Conservation (phyloP, 2,888 invertebrate species). For the Hanleya hanleyi region DNA sequence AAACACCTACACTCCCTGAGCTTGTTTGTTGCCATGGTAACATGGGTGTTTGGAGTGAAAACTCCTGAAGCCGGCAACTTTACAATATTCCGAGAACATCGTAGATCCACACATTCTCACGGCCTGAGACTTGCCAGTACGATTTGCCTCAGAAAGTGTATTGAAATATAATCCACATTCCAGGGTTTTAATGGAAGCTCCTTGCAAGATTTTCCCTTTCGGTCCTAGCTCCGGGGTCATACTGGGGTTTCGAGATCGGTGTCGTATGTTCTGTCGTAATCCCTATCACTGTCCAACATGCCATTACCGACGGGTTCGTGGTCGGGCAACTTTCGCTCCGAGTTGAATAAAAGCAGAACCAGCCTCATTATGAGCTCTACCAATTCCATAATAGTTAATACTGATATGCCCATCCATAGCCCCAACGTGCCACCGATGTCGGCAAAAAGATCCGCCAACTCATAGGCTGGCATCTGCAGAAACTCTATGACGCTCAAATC, state of each 20-base stretch:
- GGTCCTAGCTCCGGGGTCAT: no score
- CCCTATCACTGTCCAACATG: slow-evolving; percentile 31
- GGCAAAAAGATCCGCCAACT: slow-evolving; percentile 62
- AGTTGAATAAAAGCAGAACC: slow-evolving; percentile 52
- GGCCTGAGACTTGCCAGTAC: no score
- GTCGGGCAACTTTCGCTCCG: slow-evolving; percentile 50
- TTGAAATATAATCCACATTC: no score
- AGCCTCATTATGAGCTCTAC: slow-evolving; percentile 60
- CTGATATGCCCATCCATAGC: slow-evolving; percentile 68
- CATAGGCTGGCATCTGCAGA: slow-evolving; percentile 62
- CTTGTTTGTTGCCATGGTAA: no score
- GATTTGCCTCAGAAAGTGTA: no score
- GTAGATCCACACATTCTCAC: no score
- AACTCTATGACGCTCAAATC: slow-evolving; percentile 66
- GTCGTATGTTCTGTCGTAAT: slow-evolving; percentile 21
- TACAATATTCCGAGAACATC: no score
- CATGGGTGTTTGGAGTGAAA: no score
- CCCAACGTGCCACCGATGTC: slow-evolving; percentile 69
- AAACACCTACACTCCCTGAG: no score
- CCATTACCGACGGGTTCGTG: slow-evolving; percentile 39
- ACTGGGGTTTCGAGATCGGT: slow-evolving; percentile 11
- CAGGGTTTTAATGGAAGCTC: no score
- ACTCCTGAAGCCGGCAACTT: no score
- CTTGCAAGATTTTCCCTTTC: no score
- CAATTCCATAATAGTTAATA: slow-evolving; percentile 65